Evolutionary conservation across 1,140 invertebrate genomes (phyloP), one percentile per base, ranked within the genome.

Genomic region (Procambarus clarkii): DNA sequence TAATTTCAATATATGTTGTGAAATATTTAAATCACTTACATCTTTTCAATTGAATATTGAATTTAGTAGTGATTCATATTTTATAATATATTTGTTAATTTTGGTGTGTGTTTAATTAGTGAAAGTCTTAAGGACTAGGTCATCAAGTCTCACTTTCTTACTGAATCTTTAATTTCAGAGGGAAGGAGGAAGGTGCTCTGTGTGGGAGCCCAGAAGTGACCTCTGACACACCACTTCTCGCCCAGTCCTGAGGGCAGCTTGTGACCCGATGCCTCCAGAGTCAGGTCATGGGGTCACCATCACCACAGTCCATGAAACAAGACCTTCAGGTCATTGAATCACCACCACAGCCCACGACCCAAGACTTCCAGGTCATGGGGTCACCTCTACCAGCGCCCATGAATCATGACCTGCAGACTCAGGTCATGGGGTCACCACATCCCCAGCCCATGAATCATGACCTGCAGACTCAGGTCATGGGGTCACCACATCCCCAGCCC

Each of bases 131-230:
- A 69, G 21, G 21, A n/a, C 45, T 9, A 60, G 13, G 18, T n/a
- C 44, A 69, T 60, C 5, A 3, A 34, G n/a, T 45, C 60, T 4
- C 44, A 34, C 1, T 48, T 48, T 15, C 2, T 48, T 11, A 34
- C 69, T 24, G 11, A 21, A 64, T 24, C 3, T 45, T 21, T 81
- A 3, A 45, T 48, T 85, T 24, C 79, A 88, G 87, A 79, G 87
- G 79, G 78, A 88, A 88, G 46, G 87, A 88, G 79, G 87, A 88
- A 21, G 87, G 21, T 18, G 58, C 87, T n/a, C 45, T 82, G 1
- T 81, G 87, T 74, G 87, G 87, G 78, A 88, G 87, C 48, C 87
- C 87, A 34, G 79, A 88, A 45, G 87, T 64, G 79, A 88, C 87
- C 64, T 74, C 87, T 71, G 87, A 88, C 44, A 64, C 78, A 60